Evolutionary conservation across 2,888 invertebrate species (phyloP).

Genomic region (Drosophila sordidapex): DNA sequence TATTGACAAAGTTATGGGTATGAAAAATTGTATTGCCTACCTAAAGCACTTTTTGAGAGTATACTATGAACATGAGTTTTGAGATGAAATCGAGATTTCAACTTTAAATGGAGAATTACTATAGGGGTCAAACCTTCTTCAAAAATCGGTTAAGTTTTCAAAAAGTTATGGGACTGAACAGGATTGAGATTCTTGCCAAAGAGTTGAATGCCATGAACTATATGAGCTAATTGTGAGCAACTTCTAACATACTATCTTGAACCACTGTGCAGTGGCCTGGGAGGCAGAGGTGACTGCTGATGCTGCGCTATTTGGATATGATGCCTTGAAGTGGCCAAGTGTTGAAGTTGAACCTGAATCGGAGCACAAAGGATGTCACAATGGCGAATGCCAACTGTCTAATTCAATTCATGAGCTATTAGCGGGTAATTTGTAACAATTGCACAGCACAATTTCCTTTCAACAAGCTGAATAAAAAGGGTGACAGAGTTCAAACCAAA

Average conservation of each 20-base stretch:
- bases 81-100: neutral
- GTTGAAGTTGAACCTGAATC: constrained; percentile 47
- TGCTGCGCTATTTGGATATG: constrained; percentile 62
- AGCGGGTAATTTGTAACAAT: constrained; percentile 82
- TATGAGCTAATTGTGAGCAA: neutral
- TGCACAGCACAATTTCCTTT: constrained; percentile 49
- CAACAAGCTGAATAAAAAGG: constrained; percentile 52
- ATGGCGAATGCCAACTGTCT: constrained; percentile 32
- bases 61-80: neutral
- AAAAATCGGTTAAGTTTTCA: neutral
- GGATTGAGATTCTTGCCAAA: neutral
- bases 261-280: constrained; percentile 61
- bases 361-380: constrained; percentile 38
- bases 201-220: constrained; percentile 25
- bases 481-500: constrained; percentile 76
- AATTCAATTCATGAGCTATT: constrained; percentile 77
- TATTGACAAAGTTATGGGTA: neutral
- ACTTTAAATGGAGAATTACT: neutral
- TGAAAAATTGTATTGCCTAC: neutral
- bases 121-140: accelerated
- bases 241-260: neutral
- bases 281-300: constrained; percentile 41
- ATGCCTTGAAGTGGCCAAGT: constrained; percentile 79
- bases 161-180: neutral
- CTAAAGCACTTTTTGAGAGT: neutral